These are phyloP conservation scores for Cydia splendana DNA, from an alignment of 1,140 invertebrate species.

Conservation along the genomic window DNA sequence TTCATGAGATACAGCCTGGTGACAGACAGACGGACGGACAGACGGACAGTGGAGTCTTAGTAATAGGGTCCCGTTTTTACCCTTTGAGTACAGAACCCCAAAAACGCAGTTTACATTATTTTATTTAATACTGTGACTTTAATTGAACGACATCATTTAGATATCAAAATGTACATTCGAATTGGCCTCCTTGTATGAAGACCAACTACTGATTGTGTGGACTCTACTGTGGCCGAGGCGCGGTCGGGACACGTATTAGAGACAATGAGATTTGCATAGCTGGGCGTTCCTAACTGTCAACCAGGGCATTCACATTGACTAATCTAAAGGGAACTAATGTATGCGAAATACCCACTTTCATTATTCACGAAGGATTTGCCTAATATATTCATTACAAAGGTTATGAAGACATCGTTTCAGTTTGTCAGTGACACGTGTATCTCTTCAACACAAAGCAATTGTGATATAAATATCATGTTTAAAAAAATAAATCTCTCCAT, in stretches of 20 bases:
- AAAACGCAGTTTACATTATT: too few relatives aligned
- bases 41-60: too few relatives aligned
- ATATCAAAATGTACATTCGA: neutral
- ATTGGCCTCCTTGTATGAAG: neutral
- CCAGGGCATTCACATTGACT: conserved; percentile 72
- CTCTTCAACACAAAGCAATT: neutral
- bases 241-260: conserved; percentile 67
- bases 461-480: neutral
- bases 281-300: conserved; percentile 72
- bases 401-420: conserved; percentile 27
- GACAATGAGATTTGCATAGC: conserved; percentile 76
- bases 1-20: too few relatives aligned
- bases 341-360: conserved; percentile 55
- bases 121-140: too few relatives aligned
- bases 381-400: conserved; percentile 50
- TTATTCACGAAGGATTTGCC: conserved; percentile 47
- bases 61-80: too few relatives aligned
- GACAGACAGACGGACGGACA: too few relatives aligned
- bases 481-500: neutral
- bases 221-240: conserved; percentile 44
- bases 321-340: conserved; percentile 58
- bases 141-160: too few relatives aligned
- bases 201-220: conserved; percentile 2
- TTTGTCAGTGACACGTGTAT: conserved; percentile 13
- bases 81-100: too few relatives aligned